Evolutionary conservation across 2,797 vertebrate species (phyloP).

Genomic region (Malurus leucopterus): DNA sequence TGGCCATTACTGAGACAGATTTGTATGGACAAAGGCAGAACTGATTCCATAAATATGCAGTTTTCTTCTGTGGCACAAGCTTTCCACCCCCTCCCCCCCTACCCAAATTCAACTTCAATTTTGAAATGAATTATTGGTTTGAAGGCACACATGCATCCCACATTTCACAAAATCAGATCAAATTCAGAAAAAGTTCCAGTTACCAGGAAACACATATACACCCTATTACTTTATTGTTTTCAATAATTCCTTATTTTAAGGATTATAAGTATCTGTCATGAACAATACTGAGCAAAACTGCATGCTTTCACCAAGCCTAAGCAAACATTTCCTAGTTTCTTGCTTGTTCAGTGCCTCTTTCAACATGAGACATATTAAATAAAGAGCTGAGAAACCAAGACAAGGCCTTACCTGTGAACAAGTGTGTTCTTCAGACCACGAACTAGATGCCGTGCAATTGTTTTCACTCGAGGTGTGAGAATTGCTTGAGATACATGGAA

Average conservation of each 20-base stretch:
- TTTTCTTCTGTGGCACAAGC: not conserved
- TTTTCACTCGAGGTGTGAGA: constrained; percentile 88
- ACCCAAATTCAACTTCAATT: not conserved
- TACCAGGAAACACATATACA: not conserved
- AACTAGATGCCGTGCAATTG: constrained; percentile 84
- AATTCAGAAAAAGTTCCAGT: not conserved
- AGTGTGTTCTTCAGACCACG: constrained; percentile 89
- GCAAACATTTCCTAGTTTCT: not conserved
- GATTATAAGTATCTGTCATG: not conserved
- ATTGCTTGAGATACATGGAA: constrained; percentile 97
- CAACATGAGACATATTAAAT: rapidly evolving
- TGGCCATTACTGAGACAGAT: not conserved
- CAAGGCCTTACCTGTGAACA: constrained; percentile 83
- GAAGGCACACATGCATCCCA: not conserved
- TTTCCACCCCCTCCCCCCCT: too few species aligned
- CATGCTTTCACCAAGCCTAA: not conserved
- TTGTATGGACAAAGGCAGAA: not conserved
- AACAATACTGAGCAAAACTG: not conserved
- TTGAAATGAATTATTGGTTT: not conserved
- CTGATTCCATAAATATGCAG: not conserved
- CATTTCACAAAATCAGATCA: not conserved
- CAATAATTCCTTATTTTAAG: not conserved
- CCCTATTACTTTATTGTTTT: not conserved
- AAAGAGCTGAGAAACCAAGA: not conserved
- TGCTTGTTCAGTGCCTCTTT: not conserved